Evolutionary conservation across 2,888 invertebrate genomes (phyloP).

Genomic region (Machimus rusticus): DNA sequence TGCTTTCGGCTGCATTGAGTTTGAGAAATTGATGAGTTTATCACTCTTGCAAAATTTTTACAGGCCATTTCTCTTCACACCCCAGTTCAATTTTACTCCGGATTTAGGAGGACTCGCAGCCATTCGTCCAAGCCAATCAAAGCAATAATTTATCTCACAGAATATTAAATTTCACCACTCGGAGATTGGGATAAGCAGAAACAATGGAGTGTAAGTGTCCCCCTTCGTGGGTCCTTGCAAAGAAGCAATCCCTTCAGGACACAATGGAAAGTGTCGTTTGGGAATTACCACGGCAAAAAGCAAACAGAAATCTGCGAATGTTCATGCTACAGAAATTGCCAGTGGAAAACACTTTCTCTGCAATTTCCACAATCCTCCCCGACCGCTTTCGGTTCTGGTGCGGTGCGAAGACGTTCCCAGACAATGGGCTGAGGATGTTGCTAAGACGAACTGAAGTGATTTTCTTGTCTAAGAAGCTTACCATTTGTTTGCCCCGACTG

Average conservation of each 20-base stretch:
- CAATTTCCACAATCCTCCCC: neutral
- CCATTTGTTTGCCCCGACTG: neutral
- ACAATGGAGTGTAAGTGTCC: neutral
- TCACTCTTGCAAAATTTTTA: neutral
- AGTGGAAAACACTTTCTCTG: neutral
- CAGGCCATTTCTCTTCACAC: neutral
- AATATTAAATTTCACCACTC: neutral
- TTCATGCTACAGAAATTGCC: neutral
- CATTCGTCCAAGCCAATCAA: neutral
- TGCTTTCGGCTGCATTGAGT: neutral
- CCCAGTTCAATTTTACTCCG: neutral
- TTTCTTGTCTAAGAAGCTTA: neutral
- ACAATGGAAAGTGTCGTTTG: neutral
- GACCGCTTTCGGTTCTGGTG: neutral
- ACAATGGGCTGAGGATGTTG: neutral
- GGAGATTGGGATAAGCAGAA: neutral
- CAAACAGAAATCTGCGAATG: neutral
- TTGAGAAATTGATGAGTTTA: neutral
- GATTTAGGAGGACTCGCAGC: neutral
- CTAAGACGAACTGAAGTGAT: neutral
- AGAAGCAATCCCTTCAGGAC: neutral
- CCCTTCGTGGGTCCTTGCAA: neutral
- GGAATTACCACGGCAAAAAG: neutral
- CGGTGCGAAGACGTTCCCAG: neutral
- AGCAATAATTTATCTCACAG: neutral